phyloP scores from a whole-genome alignment of 2,888 invertebrate genomes.

The Rhagonycha fulva region DNA sequence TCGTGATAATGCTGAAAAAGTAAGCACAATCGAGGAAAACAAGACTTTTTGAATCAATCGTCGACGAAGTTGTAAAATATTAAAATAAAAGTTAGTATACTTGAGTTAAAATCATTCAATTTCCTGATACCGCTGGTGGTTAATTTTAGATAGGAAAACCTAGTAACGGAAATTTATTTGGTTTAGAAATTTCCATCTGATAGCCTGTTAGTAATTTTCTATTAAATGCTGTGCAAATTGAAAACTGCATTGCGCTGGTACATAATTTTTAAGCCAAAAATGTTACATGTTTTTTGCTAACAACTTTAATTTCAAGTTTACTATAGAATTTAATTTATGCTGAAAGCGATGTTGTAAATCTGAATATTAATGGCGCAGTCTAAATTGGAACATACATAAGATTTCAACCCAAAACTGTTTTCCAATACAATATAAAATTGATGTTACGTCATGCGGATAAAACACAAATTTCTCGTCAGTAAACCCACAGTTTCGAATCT shows the following conservation, averaged over 20 bases:
- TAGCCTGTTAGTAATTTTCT: background rate
- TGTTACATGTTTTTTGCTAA: background rate
- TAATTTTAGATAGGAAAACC: conserved; percentile 1
- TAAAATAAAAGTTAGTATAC: background rate
- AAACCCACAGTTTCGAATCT: background rate
- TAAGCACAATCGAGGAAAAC: background rate
- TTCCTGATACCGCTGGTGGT: background rate
- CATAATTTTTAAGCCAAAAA: background rate
- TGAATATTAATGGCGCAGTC: background rate
- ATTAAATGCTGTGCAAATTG: background rate
- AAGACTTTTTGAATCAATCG: background rate
- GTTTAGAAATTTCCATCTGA: background rate
- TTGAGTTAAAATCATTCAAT: background rate
- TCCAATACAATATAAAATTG: background rate
- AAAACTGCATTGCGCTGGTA: background rate
- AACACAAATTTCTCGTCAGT: background rate
- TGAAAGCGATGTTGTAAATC: background rate
- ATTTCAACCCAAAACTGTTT: background rate
- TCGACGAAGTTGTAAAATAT: background rate
- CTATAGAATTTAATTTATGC: background rate
- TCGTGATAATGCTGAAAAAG: background rate
- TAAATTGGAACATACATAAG: background rate
- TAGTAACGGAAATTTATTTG: conserved; percentile 1
- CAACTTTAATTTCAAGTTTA: background rate
- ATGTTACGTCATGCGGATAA: background rate